Percentiles rank a stretch among this genome's conserved stretches.
Evolutionary conservation across 2,113 vertebrate species (phyloP).

Genomic region (Barbus barbus): DNA sequence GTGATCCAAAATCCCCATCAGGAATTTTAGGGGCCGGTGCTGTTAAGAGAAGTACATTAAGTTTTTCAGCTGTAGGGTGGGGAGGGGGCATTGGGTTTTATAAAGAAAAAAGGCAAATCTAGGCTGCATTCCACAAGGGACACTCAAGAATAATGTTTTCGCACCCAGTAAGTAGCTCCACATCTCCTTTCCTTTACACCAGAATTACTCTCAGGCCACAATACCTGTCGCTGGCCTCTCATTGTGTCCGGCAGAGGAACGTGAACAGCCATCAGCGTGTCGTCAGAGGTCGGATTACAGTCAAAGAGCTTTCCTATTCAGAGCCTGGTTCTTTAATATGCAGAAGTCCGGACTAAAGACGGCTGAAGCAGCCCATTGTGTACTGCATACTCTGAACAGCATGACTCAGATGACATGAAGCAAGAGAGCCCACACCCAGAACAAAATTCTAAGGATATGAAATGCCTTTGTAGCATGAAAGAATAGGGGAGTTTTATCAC

Average conservation of each 20-base stretch:
- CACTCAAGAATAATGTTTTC: slow-evolving; percentile 28
- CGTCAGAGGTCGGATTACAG: slow-evolving; percentile 52
- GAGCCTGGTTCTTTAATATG: slow-evolving; percentile 45
- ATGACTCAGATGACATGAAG: slow-evolving; percentile 42
- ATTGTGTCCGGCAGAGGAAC: slow-evolving; percentile 46
- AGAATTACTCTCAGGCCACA: slow-evolving; percentile 47
- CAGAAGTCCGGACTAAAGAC: slow-evolving; percentile 30
- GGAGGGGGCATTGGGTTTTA: slow-evolving; percentile 13
- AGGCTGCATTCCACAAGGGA: slow-evolving; percentile 30
- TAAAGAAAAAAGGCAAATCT: slow-evolving; percentile 23
- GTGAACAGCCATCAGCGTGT: slow-evolving; percentile 45
- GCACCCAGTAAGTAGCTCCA: not conserved
- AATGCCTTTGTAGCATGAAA: slow-evolving; percentile 1
- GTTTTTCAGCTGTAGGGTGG: not conserved
- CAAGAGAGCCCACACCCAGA: slow-evolving; percentile 8
- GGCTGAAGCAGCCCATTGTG: slow-evolving; percentile 34
- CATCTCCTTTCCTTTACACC: slow-evolving; percentile 23
- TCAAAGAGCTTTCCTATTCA: slow-evolving; percentile 38
- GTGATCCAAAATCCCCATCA: slow-evolving; percentile 37
- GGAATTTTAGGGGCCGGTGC: not conserved
- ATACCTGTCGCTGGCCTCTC: slow-evolving; percentile 48
- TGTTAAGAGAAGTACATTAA: not conserved
- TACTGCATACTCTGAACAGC: slow-evolving; percentile 4
- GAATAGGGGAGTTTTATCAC: not conserved
- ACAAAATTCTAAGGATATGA: not conserved